Base-by-base conservation (phyloP, 92 coral and sea anemone genomes). In the Zoanthus gigantus region DNA sequence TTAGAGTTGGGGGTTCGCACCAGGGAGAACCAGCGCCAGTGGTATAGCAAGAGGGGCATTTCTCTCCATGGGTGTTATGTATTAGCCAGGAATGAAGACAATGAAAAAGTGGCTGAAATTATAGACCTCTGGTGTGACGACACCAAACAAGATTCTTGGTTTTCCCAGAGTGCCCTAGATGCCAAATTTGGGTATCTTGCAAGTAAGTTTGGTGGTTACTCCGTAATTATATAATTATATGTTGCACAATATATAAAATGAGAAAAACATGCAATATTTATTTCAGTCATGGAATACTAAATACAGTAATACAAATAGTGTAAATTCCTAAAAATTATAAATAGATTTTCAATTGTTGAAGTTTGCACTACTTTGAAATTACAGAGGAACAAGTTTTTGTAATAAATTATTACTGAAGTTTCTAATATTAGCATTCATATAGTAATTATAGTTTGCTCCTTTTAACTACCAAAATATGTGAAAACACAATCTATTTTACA, bases 141-240 rank as follows among this genome's bases (percentile, higher is more conserved):
- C 68, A 61, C 68, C 0, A 61, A 61, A 18, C 68, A 61, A 61
- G 68, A 61, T 31, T 61, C 32, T 5, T 81, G 73, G 73, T 81
- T 81, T 53, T 61, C 74, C 48, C 85, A 42, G 47, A 81, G 85
- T 81, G 87, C 69, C 46, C 56, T 83, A 52, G 87, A 83, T 15
- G n/a, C 68, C 17, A 47, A 5, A 46, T 74, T 46, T 10, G 37
- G 58, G 12, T 47, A 74, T 16, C 23, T 74, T 47, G 60, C 78
- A 46, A 47, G 17, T 34, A 5, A 47, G 45, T 74, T 16, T 47
- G 32, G 10, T 12, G 77, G 77, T 10, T 72, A 72, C 77, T 34
- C 53, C 7, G 14, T 32, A 45, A 29, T 29, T 68, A 29, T 45
- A 15, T 15, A 67, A 67, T 67, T 67, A 29, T 23, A 18, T 67